Conservation (phyloP, 2,797 vertebrate genomes). For the Lindbergichthys nudifrons region DNA sequence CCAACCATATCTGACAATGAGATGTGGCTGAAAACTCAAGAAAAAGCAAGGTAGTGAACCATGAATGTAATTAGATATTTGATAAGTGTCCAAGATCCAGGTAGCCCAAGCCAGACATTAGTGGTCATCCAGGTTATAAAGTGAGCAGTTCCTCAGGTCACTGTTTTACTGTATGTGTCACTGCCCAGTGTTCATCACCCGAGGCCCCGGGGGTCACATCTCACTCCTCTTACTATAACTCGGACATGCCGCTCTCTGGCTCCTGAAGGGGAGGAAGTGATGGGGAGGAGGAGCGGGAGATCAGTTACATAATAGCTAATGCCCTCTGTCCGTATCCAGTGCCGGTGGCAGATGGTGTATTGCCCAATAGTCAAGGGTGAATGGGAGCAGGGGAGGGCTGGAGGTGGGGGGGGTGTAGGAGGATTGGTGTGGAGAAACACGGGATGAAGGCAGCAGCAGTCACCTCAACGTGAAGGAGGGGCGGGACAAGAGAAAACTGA, state of each 20-base stretch:
- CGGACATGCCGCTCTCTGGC: slow-evolving; percentile 26
- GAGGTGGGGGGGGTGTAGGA: slow-evolving; percentile 19
- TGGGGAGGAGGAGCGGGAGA: slow-evolving; percentile 23
- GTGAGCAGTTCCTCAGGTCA: slow-evolving; percentile 21
- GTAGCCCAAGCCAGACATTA: slow-evolving; percentile 9
- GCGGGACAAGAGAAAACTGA: slow-evolving; percentile 11
- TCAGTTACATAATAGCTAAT: slow-evolving; percentile 74
- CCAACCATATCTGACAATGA: neutral
- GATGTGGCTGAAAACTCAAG: neutral
- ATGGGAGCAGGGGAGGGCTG: slow-evolving; percentile 26
- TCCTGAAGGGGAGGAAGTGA: slow-evolving; percentile 33
- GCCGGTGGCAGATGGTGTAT: slow-evolving; percentile 72
- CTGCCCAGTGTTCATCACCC: slow-evolving; percentile 21
- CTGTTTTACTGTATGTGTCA: slow-evolving; percentile 18
- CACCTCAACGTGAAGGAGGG: slow-evolving; percentile 27
- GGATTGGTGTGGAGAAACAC: slow-evolving; percentile 16
- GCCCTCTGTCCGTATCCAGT: slow-evolving; percentile 55
- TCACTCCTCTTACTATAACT: slow-evolving; percentile 25
- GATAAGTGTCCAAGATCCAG: neutral
- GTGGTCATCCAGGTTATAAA: slow-evolving; percentile 21
- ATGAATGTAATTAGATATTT: neutral
- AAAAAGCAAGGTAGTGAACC: neutral
- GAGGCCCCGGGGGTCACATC: slow-evolving; percentile 35
- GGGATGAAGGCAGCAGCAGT: slow-evolving; percentile 25
- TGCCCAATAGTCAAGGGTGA: slow-evolving; percentile 63